phyloP scores from a whole-genome alignment of 2,113 vertebrate genomes.

The Grus americana region DNA sequence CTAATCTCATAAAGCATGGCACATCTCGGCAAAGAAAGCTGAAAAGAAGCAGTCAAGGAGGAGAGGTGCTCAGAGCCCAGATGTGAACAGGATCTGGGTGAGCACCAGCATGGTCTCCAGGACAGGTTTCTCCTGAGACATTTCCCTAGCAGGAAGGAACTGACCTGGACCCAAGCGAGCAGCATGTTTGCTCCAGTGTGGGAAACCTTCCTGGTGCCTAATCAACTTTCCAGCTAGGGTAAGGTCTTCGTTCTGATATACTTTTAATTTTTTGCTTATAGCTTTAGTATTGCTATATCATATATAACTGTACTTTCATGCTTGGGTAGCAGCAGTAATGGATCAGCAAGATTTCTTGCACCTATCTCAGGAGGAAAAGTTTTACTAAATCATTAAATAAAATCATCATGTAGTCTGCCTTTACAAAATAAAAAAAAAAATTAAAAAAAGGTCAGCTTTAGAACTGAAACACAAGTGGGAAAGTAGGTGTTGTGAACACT shows the following conservation, averaged over 20 bases:
- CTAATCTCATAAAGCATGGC: neutral
- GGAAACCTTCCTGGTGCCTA: neutral
- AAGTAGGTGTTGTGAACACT: neutral
- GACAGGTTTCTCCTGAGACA: neutral
- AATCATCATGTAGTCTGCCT: neutral
- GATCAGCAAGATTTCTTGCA: constrained; percentile 7
- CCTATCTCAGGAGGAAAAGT: constrained; percentile 28
- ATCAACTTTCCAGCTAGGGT: neutral
- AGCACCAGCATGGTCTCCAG: neutral
- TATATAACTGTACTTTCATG: constrained; percentile 22
- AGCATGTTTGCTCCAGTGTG: neutral
- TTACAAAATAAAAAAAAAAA: neutral
- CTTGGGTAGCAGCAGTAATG: constrained; percentile 14
- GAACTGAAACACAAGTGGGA: neutral
- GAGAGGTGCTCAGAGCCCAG: neutral
- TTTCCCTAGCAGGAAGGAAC: neutral
- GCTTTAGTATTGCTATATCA: neutral
- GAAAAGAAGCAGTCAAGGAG: neutral
- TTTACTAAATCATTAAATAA: constrained; percentile 48
- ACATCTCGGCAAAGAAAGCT: neutral
- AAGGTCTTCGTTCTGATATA: neutral
- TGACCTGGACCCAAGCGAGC: neutral
- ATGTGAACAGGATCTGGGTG: neutral
- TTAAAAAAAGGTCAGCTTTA: neutral
- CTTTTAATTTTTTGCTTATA: neutral